Base-by-base conservation (phyloP, 35 echinoderm and acorn worm genomes). In the Lytechinus pictus region DNA sequence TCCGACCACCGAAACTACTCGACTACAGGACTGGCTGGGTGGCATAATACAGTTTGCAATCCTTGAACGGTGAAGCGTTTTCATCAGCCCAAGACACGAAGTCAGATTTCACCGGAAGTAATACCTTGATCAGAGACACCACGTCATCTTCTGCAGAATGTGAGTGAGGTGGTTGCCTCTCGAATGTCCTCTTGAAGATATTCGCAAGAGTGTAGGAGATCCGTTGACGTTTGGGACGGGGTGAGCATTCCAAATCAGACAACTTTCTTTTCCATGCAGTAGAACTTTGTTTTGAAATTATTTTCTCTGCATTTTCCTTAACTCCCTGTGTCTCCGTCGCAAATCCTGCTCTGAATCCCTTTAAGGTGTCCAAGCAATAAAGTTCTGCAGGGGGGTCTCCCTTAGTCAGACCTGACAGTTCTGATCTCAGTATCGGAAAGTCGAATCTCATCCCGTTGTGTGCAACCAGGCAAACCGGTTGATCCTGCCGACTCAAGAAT, bases 401-500 rank as follows among this genome's bases (percentile, higher is more conserved):
- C 52, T 14, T 90, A 54, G 88, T 95, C 10, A 97, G 61, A 52
- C 95, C 94, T 24, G 94, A 9, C 19, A 99, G 56, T 58, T 99
- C 98, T 52, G 96, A 57, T 52, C 93, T 89, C 19, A 99, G 88
- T 72, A 99, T 27, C 53, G 86, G 58, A 56, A 99, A 99, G 54
- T 99, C 98, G 96, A 99, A 99, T 44, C 71, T 90, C 53, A 96
- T 28, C 11, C 98, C 98, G 95, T 97, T 97, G 86, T 99, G 98
- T 16, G 98, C 97, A 60, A 99, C 95, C 12, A 99, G 55, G 89
- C 98, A 99, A 86, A 99, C 95, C 21, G 98, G 98, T 61, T 28
- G 28, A 52, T 96, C 88, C 86, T 99, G 98, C 27, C 97, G 92
- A 3, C 19, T 33, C 56, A 99, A 57, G 60, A 99, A 99, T 0